These are phyloP conservation scores for Ciconia boyciana DNA, from an alignment of 2,113 vertebrate species.

Conservation along the genomic window DNA sequence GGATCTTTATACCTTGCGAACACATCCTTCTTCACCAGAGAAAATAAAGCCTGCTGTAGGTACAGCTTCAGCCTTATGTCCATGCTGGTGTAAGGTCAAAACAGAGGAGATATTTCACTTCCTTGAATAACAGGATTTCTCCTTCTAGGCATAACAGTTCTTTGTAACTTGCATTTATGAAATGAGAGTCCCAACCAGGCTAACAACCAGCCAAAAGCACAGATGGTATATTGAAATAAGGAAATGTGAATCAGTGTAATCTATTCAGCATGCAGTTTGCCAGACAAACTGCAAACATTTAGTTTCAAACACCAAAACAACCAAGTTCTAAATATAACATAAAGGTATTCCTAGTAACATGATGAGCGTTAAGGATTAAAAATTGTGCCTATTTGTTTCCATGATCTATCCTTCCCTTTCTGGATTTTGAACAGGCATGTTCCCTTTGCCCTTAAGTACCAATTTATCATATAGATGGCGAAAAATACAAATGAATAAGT, in stretches of 20 bases:
- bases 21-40: not conserved
- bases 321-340: not conserved
- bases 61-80: not conserved
- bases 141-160: not conserved
- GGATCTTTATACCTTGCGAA: not conserved
- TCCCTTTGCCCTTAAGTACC: not conserved
- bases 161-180: constrained; percentile 30
- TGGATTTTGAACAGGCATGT: not conserved
- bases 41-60: not conserved
- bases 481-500: not conserved
- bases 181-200: not conserved
- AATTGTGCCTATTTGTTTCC: not conserved
- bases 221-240: constrained; percentile 59
- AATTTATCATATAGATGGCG: not conserved
- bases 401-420: not conserved
- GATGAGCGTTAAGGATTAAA: not conserved
- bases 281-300: constrained; percentile 58
- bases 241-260: constrained; percentile 44
- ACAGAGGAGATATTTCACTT: not conserved
- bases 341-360: not conserved
- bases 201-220: constrained; percentile 42
- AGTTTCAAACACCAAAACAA: constrained; percentile 54
- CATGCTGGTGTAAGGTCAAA: not conserved
- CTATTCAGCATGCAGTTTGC: constrained; percentile 28
- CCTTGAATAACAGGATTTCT: not conserved